Percentiles rank a stretch among this genome's conserved stretches.
Evolutionary conservation across 1,140 invertebrate genomes (phyloP).

Genomic region (Drosophila trapezifrons): DNA sequence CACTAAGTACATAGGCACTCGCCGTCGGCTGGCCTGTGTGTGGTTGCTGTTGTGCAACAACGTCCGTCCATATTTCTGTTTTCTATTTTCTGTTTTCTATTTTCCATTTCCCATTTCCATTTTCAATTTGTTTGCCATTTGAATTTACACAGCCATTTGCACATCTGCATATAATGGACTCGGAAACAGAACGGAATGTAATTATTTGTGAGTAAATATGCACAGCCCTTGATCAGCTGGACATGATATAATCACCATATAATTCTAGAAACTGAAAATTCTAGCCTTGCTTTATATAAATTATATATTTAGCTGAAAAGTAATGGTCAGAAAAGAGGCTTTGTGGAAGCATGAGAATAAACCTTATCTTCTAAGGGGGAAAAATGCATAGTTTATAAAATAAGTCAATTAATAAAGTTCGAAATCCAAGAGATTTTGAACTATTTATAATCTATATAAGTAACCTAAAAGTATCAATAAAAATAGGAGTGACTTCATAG

Average conservation of each 20-base stretch:
- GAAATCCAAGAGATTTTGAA: no score
- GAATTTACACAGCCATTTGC: constrained; percentile 39
- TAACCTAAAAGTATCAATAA: background rate
- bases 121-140: constrained; percentile 46
- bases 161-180: constrained; percentile 44
- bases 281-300: no score
- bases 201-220: constrained; percentile 13
- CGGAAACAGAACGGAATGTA: constrained; percentile 1
- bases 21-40: background rate
- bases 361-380: background rate
- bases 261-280: no score
- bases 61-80: constrained; percentile 30
- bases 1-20: constrained; percentile 13
- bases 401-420: no score
- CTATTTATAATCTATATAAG: no score
- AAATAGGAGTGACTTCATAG: background rate
- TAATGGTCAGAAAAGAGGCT: no score
- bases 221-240: constrained; percentile 2
- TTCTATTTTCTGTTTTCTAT: constrained; percentile 32
- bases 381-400: no score
- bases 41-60: constrained; percentile 25
- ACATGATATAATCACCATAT: background rate
- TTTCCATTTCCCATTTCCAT: constrained; percentile 10
- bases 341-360: no score
- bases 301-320: background rate